phyloP scores from a whole-genome alignment of 2,113 vertebrate genomes.

The Nerophis ophidion region DNA sequence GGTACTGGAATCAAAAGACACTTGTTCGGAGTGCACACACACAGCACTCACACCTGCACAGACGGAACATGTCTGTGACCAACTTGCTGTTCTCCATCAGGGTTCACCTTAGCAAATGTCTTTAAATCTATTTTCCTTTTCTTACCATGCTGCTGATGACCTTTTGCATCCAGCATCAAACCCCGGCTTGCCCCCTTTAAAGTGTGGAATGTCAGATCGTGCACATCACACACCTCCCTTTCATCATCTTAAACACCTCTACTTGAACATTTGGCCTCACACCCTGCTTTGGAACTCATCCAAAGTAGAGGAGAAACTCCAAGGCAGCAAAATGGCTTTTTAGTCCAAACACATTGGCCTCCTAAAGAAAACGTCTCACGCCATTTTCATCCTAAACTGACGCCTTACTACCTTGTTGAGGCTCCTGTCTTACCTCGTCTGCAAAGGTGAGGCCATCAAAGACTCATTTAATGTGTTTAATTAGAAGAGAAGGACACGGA shows the following conservation, averaged over 20 bases:
- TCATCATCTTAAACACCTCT: background rate
- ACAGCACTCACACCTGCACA: no score
- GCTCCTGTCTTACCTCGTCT: background rate
- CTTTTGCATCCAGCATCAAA: background rate
- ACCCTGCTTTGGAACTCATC: background rate
- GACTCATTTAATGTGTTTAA: no score
- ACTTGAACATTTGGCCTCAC: slow-evolving; percentile 1
- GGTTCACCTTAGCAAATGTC: background rate
- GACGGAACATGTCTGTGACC: no score
- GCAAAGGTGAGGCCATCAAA: background rate
- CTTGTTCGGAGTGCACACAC: no score
- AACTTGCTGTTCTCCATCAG: no score
- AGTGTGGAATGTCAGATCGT: background rate
- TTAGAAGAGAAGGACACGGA: no score
- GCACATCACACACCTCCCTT: background rate
- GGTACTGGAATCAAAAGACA: no score
- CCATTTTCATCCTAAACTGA: background rate
- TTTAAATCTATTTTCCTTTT: background rate
- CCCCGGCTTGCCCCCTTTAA: background rate
- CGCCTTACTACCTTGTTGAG: background rate
- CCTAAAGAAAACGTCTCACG: background rate
- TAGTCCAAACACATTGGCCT: background rate
- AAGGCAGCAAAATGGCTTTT: background rate
- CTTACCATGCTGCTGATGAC: background rate
- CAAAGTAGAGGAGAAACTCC: background rate